Evolutionary conservation across 2,113 vertebrate species (phyloP).

Genomic region (rat (Rattus norvegicus)): DNA sequence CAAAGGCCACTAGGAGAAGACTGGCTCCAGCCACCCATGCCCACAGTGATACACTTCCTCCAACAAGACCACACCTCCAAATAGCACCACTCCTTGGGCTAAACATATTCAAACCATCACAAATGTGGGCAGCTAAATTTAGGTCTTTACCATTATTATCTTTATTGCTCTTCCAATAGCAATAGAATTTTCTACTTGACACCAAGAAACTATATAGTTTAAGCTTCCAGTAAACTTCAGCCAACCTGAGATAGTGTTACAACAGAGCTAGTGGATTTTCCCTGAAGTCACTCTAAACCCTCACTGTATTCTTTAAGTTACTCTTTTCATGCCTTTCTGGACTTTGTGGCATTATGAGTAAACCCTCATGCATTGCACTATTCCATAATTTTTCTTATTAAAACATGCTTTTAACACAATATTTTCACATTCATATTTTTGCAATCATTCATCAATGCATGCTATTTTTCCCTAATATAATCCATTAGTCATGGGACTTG

Average conservation of each 20-base stretch:
- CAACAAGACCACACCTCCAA: no score
- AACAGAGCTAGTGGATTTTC: background rate
- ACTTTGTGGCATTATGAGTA: background rate
- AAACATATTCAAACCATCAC: no score
- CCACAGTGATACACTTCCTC: no score
- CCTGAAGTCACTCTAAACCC: background rate
- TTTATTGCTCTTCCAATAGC: background rate
- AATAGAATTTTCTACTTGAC: background rate
- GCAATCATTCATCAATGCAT: conserved; percentile 76
- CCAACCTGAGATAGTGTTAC: background rate
- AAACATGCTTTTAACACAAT: conserved; percentile 53
- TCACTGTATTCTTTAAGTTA: conserved; percentile 10
- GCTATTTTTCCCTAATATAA: conserved; percentile 59
- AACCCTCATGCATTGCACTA: conserved; percentile 21
- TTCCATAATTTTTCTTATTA: conserved; percentile 28
- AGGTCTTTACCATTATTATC: background rate
- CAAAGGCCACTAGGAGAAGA: no score
- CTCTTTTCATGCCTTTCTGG: background rate
- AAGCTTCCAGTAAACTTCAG: background rate
- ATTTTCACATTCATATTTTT: conserved; percentile 62
- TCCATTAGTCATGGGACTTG: conserved; percentile 77
- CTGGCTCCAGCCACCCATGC: no score
- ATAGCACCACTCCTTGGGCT: no score
- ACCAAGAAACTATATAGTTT: background rate
- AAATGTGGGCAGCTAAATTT: background rate